Conservation (phyloP, 1,140 invertebrate genomes). For the Listronotus bonariensis region DNA sequence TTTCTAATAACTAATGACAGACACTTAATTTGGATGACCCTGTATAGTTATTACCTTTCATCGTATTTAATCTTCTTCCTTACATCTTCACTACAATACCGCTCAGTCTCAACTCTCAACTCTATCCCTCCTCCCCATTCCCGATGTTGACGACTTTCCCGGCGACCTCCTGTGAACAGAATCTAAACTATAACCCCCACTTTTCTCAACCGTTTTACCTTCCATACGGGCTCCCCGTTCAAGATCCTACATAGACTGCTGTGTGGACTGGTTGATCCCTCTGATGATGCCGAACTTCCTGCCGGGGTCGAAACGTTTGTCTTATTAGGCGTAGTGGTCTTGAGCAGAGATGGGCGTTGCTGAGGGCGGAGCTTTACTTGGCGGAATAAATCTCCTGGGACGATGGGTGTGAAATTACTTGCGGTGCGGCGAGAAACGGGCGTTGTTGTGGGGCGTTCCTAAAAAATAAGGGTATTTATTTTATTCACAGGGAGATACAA, state of each 20-base stretch:
- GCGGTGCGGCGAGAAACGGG: constrained; percentile 4
- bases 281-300: constrained; percentile 10
- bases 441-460: constrained; percentile 36
- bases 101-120: constrained; percentile 5
- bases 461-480: constrained; percentile 5
- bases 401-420: constrained; percentile 33
- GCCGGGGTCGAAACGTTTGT: constrained; percentile 4
- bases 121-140: constrained; percentile 1
- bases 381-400: constrained; percentile 43
- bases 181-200: constrained; percentile 45
- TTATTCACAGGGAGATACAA: no score
- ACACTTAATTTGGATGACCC: no score
- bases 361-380: constrained; percentile 46
- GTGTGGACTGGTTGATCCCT: constrained; percentile 39
- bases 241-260: constrained; percentile 38
- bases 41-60: no score
- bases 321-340: constrained; percentile 3
- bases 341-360: constrained; percentile 4
- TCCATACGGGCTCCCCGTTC: constrained; percentile 38
- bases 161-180: constrained; percentile 38
- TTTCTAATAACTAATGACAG: no score
- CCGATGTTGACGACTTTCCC: neutral
- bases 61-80: neutral
- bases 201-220: constrained; percentile 43
- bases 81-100: no score